Evolutionary conservation across 1,140 invertebrate species (phyloP).

Genomic region (Metaphire vulgaris): DNA sequence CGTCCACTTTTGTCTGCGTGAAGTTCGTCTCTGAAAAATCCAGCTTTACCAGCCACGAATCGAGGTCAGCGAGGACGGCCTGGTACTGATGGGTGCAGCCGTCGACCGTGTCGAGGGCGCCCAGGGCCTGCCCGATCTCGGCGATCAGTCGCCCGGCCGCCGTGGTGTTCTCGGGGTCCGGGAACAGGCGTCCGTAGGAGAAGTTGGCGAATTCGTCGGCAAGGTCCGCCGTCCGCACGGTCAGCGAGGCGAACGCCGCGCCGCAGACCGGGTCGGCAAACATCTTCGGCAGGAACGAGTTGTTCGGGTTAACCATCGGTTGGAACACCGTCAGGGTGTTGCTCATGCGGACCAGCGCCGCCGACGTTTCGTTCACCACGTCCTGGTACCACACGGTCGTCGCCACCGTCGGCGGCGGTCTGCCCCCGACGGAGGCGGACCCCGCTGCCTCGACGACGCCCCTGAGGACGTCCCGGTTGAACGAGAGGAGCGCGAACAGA

Average conservation of each 20-base stretch:
- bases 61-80: not conserved
- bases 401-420: not conserved
- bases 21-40: not conserved
- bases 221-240: not conserved
- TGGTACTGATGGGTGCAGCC: constrained; percentile 3
- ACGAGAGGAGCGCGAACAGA: constrained; percentile 2
- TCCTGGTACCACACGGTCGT: constrained; percentile 10
- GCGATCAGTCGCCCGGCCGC: not conserved
- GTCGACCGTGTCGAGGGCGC: not conserved
- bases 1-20: not conserved
- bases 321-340: not conserved
- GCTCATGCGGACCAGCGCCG: not conserved
- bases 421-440: not conserved
- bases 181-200: not conserved
- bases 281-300: not conserved
- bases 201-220: not conserved
- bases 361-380: not conserved
- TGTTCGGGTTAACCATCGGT: not conserved
- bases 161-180: no score
- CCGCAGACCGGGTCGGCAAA: not conserved
- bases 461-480: not conserved
- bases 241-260: not conserved
- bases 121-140: constrained; percentile 3
- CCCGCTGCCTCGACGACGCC: no score
- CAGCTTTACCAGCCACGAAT: constrained; percentile 3